Evolutionary conservation across 2,888 invertebrate species (phyloP), one percentile per base, ranked within the genome.

Genomic region (Anoncus sp.): DNA sequence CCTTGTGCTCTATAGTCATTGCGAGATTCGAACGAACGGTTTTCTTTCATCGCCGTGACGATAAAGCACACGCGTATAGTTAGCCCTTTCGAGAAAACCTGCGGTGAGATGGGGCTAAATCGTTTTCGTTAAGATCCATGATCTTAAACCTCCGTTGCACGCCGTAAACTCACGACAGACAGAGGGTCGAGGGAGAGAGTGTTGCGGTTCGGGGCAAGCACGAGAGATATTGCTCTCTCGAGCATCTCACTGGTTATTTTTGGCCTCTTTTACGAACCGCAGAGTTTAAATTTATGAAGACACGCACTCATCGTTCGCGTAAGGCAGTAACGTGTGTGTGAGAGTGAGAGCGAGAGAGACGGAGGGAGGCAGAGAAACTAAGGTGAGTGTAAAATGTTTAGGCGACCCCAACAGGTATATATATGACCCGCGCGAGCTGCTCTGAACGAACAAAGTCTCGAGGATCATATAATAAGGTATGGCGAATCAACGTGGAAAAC

Each of bases 231-330:
- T 40, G 51, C 70, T 49, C 70, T 49, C 60, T 51, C 60, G 40
- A 60, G 18, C 51, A 59, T 70, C 40, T 18, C 83, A 82, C 82
- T 69, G 75, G 84, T 83, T 87, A 87, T 86, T 88, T 88, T 86
- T 74, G 85, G 85, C 81, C 78, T 78, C 87, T 85, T 87, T 87
- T 85, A 86, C 85, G 86, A 85, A 87, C 85, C 85, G 81, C 85
- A 73, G 70, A 83, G 82, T 80, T 83, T 81, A 86, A 86, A 87
- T 87, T 88, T 88, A 88, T 86, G 83, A 83, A 83, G 77, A 84
- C 85, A 76, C 76, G 81, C 75, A 75, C 73, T 70, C 70, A 43
- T 69, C 67, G 57, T 51, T 65, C 57, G 60, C 51, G 53, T 38
- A 47, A 45, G 59, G 40, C 27, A 53, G 60, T 62, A 63, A 74